Base-by-base conservation (phyloP, 2,797 vertebrate genomes). In the Nothura maculosa region DNA sequence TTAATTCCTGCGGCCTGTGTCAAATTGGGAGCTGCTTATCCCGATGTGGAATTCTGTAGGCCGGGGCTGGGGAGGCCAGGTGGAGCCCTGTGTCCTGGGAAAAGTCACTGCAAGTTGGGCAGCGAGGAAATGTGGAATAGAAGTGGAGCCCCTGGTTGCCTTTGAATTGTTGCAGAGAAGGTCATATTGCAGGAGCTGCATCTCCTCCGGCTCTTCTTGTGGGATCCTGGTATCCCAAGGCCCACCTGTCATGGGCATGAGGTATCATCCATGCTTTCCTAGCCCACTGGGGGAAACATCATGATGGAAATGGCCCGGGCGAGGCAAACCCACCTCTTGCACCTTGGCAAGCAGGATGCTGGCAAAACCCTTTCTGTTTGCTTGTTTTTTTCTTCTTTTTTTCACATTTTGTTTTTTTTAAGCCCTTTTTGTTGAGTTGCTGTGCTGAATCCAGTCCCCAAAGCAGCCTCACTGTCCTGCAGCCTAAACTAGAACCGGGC, bases 401-500 rank as follows among this genome's bases (percentile, higher is more conserved):
- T 43, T 15, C 9, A 36, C 38, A 43, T 69, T 72, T 58, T 45
- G 12, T 9, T 50, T 43, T 61, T 70, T 62, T 47, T 0, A 27
- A 72, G n/a, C 57, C 38, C 22, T 72, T 89, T 85, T 85, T 75
- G 2, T 90, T 78, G 85, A 63, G 73, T 94, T 84, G 30, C 30
- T 10, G n/a, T 67, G 54, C 30, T 77, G 55, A 55, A 48, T 67
- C 60, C 78, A 64, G 9, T 80, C 74, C 58, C 47, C 62, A 78
- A 94, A 79, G 47, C 68, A 58, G 45, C 81, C 62, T 3, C 72
- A 19, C 66, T 89, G 79, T 93, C 92, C 87, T 94, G 92, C 84
- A 96, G 76, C 88, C 68, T 55, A 95, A 93, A 89, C 36, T 57
- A 61, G 68, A 94, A 95, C 12, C 82, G 94, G 97, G 86, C 84